Evolutionary conservation across 92 coral and sea anemone genomes (phyloP).

Genomic region (Parazoanthus swiftii): DNA sequence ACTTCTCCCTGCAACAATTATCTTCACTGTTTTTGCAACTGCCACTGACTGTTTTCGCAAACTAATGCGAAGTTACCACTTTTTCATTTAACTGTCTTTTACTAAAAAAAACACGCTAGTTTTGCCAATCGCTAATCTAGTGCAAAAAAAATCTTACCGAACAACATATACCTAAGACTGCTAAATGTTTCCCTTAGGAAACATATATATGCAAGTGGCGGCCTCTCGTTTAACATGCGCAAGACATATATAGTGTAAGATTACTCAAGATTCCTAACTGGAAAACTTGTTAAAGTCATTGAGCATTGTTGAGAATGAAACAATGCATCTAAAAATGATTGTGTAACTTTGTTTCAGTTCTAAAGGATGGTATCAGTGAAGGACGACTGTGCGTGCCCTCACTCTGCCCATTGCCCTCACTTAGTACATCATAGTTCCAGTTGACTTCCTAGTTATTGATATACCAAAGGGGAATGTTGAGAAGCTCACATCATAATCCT

Average conservation of each 20-base stretch:
- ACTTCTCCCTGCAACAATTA: neutral
- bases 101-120: too few relatives aligned
- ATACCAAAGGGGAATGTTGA: slow-evolving; percentile 92
- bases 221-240: neutral
- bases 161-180: neutral
- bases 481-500: slow-evolving; percentile 81
- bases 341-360: too few relatives aligned
- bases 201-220: neutral
- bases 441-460: slow-evolving; percentile 81
- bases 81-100: too few relatives aligned
- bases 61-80: too few relatives aligned
- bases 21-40: neutral
- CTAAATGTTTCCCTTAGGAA: too few relatives aligned
- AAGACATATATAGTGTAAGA: neutral
- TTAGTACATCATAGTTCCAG: slow-evolving; percentile 87
- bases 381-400: neutral
- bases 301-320: neutral
- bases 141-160: neutral
- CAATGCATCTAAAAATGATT: too few relatives aligned
- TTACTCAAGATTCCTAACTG: neutral
- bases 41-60: too few relatives aligned
- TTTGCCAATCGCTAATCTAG: too few relatives aligned
- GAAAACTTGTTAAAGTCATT: neutral
- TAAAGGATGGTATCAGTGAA: too few relatives aligned
- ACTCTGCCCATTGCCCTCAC: slow-evolving; percentile 16